These are phyloP conservation scores for Nixonia krombeini DNA, from an alignment of 1,140 invertebrate species.

Conservation along the genomic window DNA sequence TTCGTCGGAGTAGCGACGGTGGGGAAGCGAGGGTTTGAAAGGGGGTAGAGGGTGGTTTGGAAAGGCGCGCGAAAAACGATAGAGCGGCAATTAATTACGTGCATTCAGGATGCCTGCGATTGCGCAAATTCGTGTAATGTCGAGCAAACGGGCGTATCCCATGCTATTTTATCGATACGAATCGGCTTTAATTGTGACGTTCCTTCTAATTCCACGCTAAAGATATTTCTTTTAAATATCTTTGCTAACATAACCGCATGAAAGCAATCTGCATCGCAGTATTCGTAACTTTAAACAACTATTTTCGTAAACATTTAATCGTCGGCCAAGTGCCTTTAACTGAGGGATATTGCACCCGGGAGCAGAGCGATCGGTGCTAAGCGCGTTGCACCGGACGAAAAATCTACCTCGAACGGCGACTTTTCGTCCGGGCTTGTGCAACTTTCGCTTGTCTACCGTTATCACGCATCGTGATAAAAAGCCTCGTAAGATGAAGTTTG, in stretches of 20 bases:
- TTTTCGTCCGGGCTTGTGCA: no score
- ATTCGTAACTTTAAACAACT: conserved; percentile 21
- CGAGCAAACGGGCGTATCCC: conserved; percentile 13
- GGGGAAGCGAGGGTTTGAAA: no score
- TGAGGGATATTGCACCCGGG: no score
- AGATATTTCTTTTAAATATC: conserved; percentile 43
- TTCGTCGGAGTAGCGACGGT: no score
- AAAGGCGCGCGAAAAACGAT: background rate
- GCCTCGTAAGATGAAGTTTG: conserved; percentile 25
- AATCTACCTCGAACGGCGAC: conserved; percentile 16
- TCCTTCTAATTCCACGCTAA: conserved; percentile 25
- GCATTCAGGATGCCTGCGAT: conserved; percentile 20
- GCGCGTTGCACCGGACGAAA: no score
- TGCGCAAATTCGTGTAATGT: conserved; percentile 20
- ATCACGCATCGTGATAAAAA: conserved; percentile 27
- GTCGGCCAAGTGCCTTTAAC: no score
- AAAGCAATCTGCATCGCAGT: conserved; percentile 4
- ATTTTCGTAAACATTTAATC: conserved; percentile 17
- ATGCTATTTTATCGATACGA: conserved; percentile 35
- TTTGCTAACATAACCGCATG: conserved; percentile 35
- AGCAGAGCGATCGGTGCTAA: no score
- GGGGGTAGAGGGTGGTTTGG: no score
- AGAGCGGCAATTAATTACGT: conserved; percentile 14
- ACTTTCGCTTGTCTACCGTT: no score
- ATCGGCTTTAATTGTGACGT: no score